Evolutionary conservation across 35 echinoderm and acorn worm species (phyloP), one percentile per base, ranked within the genome.

Genomic region (Amphiura filiformis): DNA sequence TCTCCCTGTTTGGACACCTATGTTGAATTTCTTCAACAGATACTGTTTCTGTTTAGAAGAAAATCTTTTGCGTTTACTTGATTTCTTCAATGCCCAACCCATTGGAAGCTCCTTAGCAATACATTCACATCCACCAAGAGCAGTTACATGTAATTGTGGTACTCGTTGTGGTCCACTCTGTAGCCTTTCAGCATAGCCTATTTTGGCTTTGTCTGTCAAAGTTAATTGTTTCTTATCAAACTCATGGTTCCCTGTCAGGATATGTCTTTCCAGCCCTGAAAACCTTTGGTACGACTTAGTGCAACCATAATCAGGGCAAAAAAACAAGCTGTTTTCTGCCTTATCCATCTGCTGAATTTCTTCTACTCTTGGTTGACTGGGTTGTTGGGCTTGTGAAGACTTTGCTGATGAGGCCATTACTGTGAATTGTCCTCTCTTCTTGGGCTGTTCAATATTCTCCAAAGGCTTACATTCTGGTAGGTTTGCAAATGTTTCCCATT

Each of bases 1-100:
- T 17, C 32, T 34, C 9, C 84, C 84, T 61, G 34, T 35, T 38
- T 37, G n/a, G 32, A 75, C 84, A 1, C 84, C 84, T 22, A 86
- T 5, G 36, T 76, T 65, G 38, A 75, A 86, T 40, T 75, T 86
- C 56, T 76, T 33, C 0, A 32, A 12, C 14, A 86, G 61, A 57
- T 61, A 86, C 0, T 38, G 13, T 37, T 36, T 86, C 38, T 86
- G 84, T 38, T 86, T 86, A 22, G 30, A 36, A n/a, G 26, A 75
- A 57, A 65, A 85, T 1, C 52, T 12, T n/a, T 7, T 36, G 13
- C 22, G 22, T 33, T 57, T 44, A 13, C 61, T 44, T 31, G 39
- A n/a, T 70, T 61, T 85, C 36, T 85, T 44, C 34, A 85, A 30
- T 0, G 83, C 61, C 39, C 49, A 56, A 9, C 83, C 44, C 11